phyloP scores from a whole-genome alignment of 2,888 invertebrate genomes.

The Agriopis marginaria region DNA sequence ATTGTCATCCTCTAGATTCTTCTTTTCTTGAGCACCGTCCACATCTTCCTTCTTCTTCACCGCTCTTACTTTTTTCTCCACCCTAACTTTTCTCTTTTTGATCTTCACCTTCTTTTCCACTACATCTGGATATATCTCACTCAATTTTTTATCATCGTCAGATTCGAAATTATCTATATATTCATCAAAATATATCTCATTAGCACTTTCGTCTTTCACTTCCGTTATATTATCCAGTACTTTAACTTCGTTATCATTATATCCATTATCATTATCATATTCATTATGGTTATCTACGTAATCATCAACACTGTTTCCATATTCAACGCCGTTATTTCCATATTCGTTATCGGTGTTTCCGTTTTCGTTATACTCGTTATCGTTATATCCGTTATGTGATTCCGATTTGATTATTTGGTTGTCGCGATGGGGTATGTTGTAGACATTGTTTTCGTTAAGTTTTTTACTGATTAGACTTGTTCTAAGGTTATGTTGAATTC shows the following conservation, averaged over 20 bases:
- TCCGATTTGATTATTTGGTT: constrained; percentile 51
- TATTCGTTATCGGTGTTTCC: constrained; percentile 21
- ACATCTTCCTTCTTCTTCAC: constrained; percentile 20
- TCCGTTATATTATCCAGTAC: constrained; percentile 37
- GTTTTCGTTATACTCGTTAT: constrained; percentile 17
- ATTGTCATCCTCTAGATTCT: constrained; percentile 42
- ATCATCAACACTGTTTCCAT: neutral
- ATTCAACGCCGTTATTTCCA: constrained; percentile 8
- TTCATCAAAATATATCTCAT: constrained; percentile 69
- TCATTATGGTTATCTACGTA: constrained; percentile 11
- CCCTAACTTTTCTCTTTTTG: constrained; percentile 47
- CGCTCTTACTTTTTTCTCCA: constrained; percentile 48
- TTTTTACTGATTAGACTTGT: constrained; percentile 55
- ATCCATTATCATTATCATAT: constrained; percentile 16
- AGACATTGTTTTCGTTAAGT: constrained; percentile 56
- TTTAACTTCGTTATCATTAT: constrained; percentile 11
- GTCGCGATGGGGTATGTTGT: constrained; percentile 54
- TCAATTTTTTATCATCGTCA: constrained; percentile 64
- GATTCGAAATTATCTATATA: constrained; percentile 61
- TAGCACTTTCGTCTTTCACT: constrained; percentile 61
- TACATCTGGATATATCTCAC: constrained; percentile 61
- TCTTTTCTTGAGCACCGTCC: constrained; percentile 40
- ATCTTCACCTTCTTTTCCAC: constrained; percentile 48
- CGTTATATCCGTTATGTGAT: constrained; percentile 20
- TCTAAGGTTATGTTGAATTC: constrained; percentile 53